phyloP scores from a whole-genome alignment of 2,113 vertebrate species.

The Pseudopipra pipra region DNA sequence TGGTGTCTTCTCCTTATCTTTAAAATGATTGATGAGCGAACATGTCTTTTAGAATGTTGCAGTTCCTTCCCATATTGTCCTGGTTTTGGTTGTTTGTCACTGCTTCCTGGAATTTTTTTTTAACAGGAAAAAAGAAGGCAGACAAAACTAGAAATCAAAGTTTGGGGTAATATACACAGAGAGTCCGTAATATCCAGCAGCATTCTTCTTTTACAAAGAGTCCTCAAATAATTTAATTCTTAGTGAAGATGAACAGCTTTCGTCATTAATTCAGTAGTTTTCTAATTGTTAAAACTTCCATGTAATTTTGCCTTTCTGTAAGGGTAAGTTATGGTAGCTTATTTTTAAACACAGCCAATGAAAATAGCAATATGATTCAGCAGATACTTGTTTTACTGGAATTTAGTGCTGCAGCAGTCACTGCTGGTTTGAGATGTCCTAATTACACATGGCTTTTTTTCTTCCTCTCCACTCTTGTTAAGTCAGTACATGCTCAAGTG shows the following conservation, averaged over 20 bases:
- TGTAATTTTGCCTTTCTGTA: neutral
- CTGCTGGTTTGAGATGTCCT: neutral
- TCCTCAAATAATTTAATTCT: neutral
- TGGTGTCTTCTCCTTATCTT: neutral
- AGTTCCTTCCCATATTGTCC: neutral
- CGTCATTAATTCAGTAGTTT: neutral
- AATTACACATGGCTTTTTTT: neutral
- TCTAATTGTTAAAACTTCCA: neutral
- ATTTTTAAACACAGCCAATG: neutral
- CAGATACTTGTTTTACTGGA: neutral
- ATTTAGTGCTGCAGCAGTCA: neutral
- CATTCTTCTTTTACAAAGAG: neutral
- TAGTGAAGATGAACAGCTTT: neutral
- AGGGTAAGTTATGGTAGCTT: neutral
- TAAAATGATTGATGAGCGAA: neutral
- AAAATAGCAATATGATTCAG: neutral
- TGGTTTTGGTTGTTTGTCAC: neutral
- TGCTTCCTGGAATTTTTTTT: neutral
- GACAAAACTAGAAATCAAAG: neutral
- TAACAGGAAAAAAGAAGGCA: neutral
- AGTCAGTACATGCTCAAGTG: neutral
- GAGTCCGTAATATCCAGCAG: neutral
- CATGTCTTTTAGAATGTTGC: neutral
- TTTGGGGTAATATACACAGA: neutral
- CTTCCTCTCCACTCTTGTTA: neutral